phyloP scores from a whole-genome alignment of 2,113 vertebrate species.

The Hylia prasina region DNA sequence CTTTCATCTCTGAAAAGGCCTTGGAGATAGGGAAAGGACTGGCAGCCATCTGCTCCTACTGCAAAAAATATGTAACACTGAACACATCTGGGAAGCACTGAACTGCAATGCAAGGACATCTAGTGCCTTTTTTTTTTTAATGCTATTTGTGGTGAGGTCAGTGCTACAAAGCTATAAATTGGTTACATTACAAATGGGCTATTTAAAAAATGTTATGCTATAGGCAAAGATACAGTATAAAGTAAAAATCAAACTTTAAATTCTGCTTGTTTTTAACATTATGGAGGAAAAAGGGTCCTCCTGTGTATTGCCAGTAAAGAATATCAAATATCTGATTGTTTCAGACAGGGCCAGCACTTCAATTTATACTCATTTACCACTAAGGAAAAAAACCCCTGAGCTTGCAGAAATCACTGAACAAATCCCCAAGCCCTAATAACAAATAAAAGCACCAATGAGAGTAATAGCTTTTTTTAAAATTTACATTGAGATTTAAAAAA shows the following conservation, averaged over 20 bases:
- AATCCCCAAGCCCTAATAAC: background rate
- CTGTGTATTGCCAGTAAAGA: background rate
- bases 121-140: background rate
- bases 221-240: background rate
- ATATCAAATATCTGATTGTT: background rate
- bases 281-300: background rate
- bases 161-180: background rate
- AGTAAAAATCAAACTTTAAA: background rate
- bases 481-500: background rate
- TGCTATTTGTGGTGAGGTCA: background rate
- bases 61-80: background rate
- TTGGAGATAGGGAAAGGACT: background rate
- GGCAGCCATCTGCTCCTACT: background rate
- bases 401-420: background rate
- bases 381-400: background rate
- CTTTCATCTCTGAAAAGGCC: background rate
- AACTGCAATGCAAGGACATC: background rate
- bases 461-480: background rate
- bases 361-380: slow-evolving; percentile 19
- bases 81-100: background rate
- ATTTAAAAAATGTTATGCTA: background rate
- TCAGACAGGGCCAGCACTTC: background rate
- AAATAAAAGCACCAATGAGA: background rate
- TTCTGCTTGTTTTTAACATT: background rate
- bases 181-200: background rate